Base-by-base conservation (phyloP, 2,113 vertebrate species). In the Tinamus guttatus region DNA sequence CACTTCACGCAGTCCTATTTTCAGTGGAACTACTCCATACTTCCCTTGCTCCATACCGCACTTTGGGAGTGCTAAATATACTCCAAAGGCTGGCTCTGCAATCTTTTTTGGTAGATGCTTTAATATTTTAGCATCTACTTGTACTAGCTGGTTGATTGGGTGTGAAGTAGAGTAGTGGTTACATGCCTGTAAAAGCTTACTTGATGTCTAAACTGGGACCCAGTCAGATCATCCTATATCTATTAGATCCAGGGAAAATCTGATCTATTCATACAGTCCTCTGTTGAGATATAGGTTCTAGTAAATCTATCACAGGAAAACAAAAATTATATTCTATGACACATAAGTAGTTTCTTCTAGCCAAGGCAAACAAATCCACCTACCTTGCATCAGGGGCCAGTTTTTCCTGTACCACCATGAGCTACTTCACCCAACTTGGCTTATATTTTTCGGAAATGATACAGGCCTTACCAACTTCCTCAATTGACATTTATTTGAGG, bases 131-230 rank as follows among this genome's bases (percentile, higher is more conserved):
- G 15, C 27, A 68, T 7, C 69, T 15, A 20, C 8, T 51, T 32
- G 32, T 56, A 25, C 32, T 32, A 58, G 19, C 22, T 18, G 43
- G 54, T 20, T 70, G 43, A 38, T 8, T 7, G 52, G 24, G 16
- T 43, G 24, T 58, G 27, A 18, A 0, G 0, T n/a, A 38, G 54
- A 47, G 32, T 2, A 0, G 12, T n/a, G 11, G 24, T 15, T 67
- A 27, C 9, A 24, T 27, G 7, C 41, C 64, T 71, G 30, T 36
- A 68, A 9, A 36, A 20, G 59, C 6, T 64, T 43, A 1, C 45
- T 32, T 3, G 5, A 36, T 34, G 17, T 49, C 9, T 30, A 81
- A 58, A 8, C 32, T 0, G 0, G 38, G 25, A 30, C 28, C 70
- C 56, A 65, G 40, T 27, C 47, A 34, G 40, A 49, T 71, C 1